Base-by-base conservation (phyloP, 2,888 invertebrate species). In the Watsonalla cultraria region DNA sequence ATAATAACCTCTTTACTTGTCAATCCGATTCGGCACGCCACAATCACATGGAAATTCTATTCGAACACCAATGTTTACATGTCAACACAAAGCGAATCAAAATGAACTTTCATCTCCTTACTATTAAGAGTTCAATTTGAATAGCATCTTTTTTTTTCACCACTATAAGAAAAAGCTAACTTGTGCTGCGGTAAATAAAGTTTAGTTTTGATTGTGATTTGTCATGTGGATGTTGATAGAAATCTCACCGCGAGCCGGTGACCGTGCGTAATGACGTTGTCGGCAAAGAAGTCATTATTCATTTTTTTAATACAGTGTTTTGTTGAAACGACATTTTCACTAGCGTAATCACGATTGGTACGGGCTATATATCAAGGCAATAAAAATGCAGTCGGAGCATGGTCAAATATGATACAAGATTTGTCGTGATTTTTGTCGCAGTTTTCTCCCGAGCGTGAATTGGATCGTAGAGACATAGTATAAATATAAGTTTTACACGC, bases 241-340 rank as follows among this genome's bases (percentile, higher is more conserved):
- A 84, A 88, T 87, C 87, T 85, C 81, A 75, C 69, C 59, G 69
- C 74, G 68, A 70, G 79, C 74, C 78, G 74, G 75, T 82, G 85
- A 85, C 85, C 86, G 83, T 81, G 76, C 73, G 76, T 89, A 89
- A 90, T 89, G 86, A 86, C 81, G 84, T 78, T 79, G 86, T 80
- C 85, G 84, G 84, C 78, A 79, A 83, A 87, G 86, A 84, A 88
- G 89, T 86, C 90, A 88, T 90, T 88, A 89, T 84, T 90, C 90
- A 90, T 89, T 89, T 90, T 89, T 90, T 90, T 89, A 87, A 89
- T 87, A 85, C 86, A 85, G 79, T 84, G 86, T 88, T 88, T 88
- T 88, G 89, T 88, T 84, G 86, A 87, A 87, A 83, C 84, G 89
- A 89, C 90, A 90, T 87, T 88, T 90, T 86, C 89, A 89, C 89